A percentile compares a stretch with the other conserved stretches of the same genome.
phyloP scores from a whole-genome alignment of 2,113 vertebrate species.

The Leuciscus idus region DNA sequence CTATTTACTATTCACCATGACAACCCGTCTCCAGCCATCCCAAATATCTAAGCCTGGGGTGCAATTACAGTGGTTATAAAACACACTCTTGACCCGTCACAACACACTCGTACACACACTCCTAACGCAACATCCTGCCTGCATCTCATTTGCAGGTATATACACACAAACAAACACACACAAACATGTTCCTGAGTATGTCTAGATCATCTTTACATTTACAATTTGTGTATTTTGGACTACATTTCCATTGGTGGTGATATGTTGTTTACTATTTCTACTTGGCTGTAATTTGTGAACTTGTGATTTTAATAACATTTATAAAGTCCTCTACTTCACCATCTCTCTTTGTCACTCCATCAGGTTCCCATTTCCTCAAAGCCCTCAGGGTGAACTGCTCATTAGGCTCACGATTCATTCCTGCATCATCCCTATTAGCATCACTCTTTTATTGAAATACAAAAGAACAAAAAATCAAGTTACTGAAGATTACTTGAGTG shows the following conservation, averaged over 20 bases:
- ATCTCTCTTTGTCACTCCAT: conserved; percentile 31
- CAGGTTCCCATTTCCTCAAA: conserved; percentile 43
- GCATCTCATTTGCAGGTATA: background rate
- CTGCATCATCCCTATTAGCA: conserved; percentile 32
- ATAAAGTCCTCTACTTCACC: background rate
- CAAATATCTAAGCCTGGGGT: conserved; percentile 13
- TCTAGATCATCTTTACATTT: background rate
- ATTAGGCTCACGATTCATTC: conserved; percentile 5
- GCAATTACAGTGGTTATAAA: conserved; percentile 2
- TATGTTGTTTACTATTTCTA: background rate
- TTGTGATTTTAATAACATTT: background rate
- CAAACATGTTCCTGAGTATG: background rate
- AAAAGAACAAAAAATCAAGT: background rate
- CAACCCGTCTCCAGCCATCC: conserved; percentile 3
- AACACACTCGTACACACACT: background rate
- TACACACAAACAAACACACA: background rate
- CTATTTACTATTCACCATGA: conserved; percentile 32
- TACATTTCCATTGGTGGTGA: background rate
- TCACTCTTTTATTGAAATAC: background rate
- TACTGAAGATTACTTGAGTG: background rate
- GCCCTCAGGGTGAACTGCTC: conserved; percentile 32
- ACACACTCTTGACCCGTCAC: background rate
- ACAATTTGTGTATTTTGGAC: background rate
- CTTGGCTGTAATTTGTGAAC: background rate
- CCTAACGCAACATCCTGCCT: background rate